Evolutionary conservation across 2,888 invertebrate species (phyloP).

Genomic region (Dromius quadrimaculatus): DNA sequence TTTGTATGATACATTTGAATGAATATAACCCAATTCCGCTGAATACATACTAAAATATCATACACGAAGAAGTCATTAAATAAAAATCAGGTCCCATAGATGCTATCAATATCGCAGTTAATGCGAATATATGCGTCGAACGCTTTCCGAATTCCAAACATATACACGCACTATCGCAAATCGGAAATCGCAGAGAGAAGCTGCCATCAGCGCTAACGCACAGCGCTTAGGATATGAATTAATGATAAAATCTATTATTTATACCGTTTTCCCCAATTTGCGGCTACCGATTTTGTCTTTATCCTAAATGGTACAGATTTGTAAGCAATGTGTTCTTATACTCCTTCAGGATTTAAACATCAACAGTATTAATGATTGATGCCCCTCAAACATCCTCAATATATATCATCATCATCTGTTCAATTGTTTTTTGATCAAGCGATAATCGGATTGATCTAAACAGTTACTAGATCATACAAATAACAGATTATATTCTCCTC

Average conservation of each 20-base stretch:
- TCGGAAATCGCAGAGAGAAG: conserved; percentile 5
- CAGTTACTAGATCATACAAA: conserved; percentile 1
- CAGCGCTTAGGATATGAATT: conserved; percentile 45
- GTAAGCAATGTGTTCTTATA: too few species aligned
- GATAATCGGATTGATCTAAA: conserved; percentile 31
- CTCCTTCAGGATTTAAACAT: too few species aligned
- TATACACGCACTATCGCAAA: conserved; percentile 20
- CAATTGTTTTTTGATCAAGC: conserved; percentile 19
- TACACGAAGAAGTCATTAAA: conserved; percentile 51
- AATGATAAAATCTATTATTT: conserved; percentile 50
- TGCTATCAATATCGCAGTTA: conserved; percentile 42
- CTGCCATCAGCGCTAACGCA: conserved; percentile 21
- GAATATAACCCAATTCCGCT: conserved; percentile 48
- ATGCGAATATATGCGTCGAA: conserved; percentile 44
- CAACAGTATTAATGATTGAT: too few species aligned
- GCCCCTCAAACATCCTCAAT: too few species aligned
- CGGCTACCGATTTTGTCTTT: conserved; percentile 38
- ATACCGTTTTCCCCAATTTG: conserved; percentile 35
- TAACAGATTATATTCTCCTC: conserved; percentile 7
- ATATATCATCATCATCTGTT: too few species aligned
- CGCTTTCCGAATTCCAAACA: conserved; percentile 27
- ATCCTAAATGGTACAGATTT: conserved; percentile 17
- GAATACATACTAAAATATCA: conserved; percentile 41
- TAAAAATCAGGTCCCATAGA: conserved; percentile 49
- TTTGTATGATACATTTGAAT: conserved; percentile 50